These are phyloP conservation scores for Pseudocheirus occidentalis DNA, from an alignment of 2,797 vertebrate species.

Conservation along the genomic window DNA sequence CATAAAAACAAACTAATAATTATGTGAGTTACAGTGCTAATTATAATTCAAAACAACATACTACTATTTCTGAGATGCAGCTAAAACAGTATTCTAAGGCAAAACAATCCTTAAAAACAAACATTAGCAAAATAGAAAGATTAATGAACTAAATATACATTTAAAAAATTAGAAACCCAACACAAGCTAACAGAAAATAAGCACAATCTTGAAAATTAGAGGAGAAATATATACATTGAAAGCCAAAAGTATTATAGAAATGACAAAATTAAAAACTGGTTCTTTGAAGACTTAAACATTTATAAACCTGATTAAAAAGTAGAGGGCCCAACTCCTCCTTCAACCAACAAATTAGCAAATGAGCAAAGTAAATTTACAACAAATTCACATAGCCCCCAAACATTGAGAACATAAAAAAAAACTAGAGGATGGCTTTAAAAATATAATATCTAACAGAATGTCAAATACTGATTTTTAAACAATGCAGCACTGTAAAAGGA, in stretches of 20 bases:
- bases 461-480: not conserved
- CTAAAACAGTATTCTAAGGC: not conserved
- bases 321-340: not conserved
- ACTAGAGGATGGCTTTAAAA: not conserved
- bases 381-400: not conserved
- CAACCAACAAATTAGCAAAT: not conserved
- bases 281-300: not conserved
- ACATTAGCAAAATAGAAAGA: not conserved
- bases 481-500: not conserved
- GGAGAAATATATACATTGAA: not conserved
- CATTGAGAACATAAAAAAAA: not conserved
- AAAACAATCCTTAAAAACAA: not conserved
- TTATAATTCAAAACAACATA: not conserved
- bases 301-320: not conserved
- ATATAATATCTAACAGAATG: not conserved
- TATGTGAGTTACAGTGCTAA: not conserved
- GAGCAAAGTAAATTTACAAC: not conserved
- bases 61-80: not conserved
- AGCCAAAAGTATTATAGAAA: not conserved
- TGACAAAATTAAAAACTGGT: not conserved
- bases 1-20: not conserved
- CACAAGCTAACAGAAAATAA: not conserved
- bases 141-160: not conserved
- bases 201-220: not conserved
- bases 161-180: not conserved